Evolutionary conservation across 2,888 invertebrate species (phyloP).

Genomic region (Andrena flavipes): DNA sequence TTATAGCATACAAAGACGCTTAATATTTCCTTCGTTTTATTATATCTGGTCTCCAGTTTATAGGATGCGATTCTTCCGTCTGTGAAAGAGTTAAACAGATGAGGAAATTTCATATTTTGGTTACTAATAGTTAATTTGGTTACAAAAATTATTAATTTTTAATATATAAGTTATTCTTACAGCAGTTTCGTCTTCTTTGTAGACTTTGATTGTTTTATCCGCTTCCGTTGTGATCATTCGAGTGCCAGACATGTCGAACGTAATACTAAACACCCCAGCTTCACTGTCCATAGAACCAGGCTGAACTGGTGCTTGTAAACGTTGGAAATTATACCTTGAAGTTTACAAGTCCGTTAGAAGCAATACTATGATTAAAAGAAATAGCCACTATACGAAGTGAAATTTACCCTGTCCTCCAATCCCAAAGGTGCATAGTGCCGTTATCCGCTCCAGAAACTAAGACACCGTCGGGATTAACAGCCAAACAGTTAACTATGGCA

Average conservation of each 20-base stretch:
- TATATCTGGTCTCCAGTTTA: slow-evolving; percentile 99
- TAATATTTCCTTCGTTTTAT: slow-evolving; percentile 95
- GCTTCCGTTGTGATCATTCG: slow-evolving; percentile 98
- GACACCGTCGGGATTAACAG: slow-evolving; percentile 97
- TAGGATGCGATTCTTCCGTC: slow-evolving; percentile 97
- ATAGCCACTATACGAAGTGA: not conserved
- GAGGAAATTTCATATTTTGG: not conserved
- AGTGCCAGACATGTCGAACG: slow-evolving; percentile 97
- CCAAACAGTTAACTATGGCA: slow-evolving; percentile 98
- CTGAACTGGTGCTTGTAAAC: slow-evolving; percentile 96
- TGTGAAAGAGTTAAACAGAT: slow-evolving; percentile 79
- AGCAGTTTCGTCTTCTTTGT: slow-evolving; percentile 98
- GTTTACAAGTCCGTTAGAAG: slow-evolving; percentile 21
- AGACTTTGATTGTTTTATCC: slow-evolving; percentile 99
- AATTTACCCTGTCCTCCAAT: slow-evolving; percentile 95
- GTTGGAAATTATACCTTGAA: slow-evolving; percentile 95
- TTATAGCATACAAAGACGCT: slow-evolving; percentile 25
- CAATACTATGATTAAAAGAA: not conserved
- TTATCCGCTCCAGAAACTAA: slow-evolving; percentile 99
- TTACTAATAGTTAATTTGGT: too few relatives aligned
- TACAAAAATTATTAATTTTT: slow-evolving; percentile 3
- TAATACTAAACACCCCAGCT: slow-evolving; percentile 98
- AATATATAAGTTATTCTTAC: slow-evolving; percentile 74
- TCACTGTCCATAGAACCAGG: slow-evolving; percentile 99
- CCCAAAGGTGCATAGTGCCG: slow-evolving; percentile 98